Base-by-base conservation (phyloP, 2,113 vertebrate genomes). In the Conger conger region DNA sequence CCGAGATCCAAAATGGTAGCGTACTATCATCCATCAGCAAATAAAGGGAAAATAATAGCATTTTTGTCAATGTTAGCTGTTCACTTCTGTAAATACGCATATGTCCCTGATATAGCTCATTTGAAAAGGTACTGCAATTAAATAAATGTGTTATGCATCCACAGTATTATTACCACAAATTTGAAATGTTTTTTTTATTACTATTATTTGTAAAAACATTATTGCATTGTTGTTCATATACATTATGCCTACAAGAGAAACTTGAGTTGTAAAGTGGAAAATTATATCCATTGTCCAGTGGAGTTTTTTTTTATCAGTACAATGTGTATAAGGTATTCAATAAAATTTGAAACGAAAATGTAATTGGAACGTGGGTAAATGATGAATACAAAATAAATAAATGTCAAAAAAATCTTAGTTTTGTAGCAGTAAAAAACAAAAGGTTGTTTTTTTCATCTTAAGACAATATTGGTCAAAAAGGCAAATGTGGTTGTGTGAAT, bases 1-100 rank as follows among this genome's bases (percentile, higher is more conserved):
- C 40, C 57, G 45, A 63, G n/a, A 42, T 73, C 57, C 63, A 54
- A 85, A 85, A 50, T 50, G 40, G 60, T 76, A 86, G 33, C 60
- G 23, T 76, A 13, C 37, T 54, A 81, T 1, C 57, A 77, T 54
- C 42, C n/a, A 57, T 50, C 80, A 54, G 80, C 5, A 35, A 7
- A 81, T 54, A 35, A 57, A 81, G 17, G 30, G 38, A 78, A 37
- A 35, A 33, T 13, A 78, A 78, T 78, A 33, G 37, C 36, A 37
- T 36, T 78, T 42, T 42, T 6, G 40, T 6, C 9, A 23, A 36
- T 37, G 36, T 18, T 78, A 18, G 17, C 30, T 78, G 37, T 38
- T 78, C 16, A 23, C 36, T 20, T 37, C 37, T 27, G 18, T 78
- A 38, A 37, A 37, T 37, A 36, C 35, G 6, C 76, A 78, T 38